Percentiles rank a stretch among this genome's conserved stretches.
phyloP scores from a whole-genome alignment of 2,797 vertebrate genomes.

The Danionella dracula region DNA sequence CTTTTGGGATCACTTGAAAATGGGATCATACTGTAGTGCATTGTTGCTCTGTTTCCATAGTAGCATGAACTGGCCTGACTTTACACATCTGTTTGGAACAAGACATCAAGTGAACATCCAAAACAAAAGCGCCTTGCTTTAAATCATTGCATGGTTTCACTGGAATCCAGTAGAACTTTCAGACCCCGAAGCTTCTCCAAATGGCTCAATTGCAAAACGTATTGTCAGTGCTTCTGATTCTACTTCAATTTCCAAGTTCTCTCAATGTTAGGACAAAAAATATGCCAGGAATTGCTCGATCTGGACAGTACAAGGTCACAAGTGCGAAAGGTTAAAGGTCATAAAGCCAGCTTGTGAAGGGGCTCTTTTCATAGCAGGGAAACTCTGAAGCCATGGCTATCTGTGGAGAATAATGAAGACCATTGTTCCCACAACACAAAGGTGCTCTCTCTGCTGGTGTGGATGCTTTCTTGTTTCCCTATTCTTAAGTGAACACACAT shows the following conservation, averaged over 20 bases:
- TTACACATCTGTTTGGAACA: constrained; percentile 3
- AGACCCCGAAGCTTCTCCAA: constrained; percentile 47
- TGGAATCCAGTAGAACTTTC: constrained; percentile 39
- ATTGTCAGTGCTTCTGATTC: constrained; percentile 39
- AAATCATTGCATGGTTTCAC: background rate
- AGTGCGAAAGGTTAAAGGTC: constrained; percentile 50
- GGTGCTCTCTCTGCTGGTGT: constrained; percentile 53
- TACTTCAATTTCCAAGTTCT: constrained; percentile 3
- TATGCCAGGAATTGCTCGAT: background rate
- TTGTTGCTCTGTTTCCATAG: too few relatives aligned
- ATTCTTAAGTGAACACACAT: constrained; percentile 22
- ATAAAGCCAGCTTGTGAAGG: constrained; percentile 48
- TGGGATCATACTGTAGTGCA: too few relatives aligned
- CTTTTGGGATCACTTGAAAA: too few relatives aligned
- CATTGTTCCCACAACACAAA: constrained; percentile 73
- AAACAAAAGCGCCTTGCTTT: constrained; percentile 53
- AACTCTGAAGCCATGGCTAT: constrained; percentile 62
- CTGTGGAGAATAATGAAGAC: constrained; percentile 63
- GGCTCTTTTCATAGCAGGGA: constrained; percentile 52
- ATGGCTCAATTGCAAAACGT: constrained; percentile 34
- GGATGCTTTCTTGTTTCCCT: background rate
- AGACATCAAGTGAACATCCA: constrained; percentile 54
- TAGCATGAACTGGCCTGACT: too few relatives aligned
- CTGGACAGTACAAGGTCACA: constrained; percentile 11
- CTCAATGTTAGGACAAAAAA: constrained; percentile 35